Base-by-base conservation (phyloP, 2,888 invertebrate species). In the Lasioglossum calceatum region DNA sequence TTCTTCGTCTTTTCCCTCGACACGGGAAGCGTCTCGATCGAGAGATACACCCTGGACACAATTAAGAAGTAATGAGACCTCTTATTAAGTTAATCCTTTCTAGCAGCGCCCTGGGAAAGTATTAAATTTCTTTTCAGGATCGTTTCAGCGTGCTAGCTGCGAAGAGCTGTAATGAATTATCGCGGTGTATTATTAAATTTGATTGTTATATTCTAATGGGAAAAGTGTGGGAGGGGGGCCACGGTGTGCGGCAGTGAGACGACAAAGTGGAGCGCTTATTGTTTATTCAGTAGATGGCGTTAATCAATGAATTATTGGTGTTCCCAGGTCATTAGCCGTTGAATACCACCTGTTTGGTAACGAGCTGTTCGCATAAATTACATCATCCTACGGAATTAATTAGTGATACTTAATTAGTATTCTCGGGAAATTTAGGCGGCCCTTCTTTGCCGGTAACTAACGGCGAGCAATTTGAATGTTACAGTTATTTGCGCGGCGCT, bases 301-400 rank as follows among this genome's bases (percentile, higher is more conserved):
- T 89, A 89, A 89, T 87, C 90, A 89, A 90, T 91, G 85, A 87
- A 91, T 89, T 91, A 90, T 90, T 90, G 91, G 91, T 91, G 84
- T 91, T 83, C 89, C 82, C 83, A 80, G 84, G 91, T 87, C 91
- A 91, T 90, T 90, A 90, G 85, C 85, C 87, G 85, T 50, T 84
- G 81, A 79, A 89, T 87, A 85, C 91, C 87, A 91, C 90, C 91
- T 89, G 91, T 90, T 91, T 87, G 90, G 84, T 91, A 91, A 90
- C 91, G 84, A 91, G 89, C 85, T 78, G 74, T 71, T 75, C 79
- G 90, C 84, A 87, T 91, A 90, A 90, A 91, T 89, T 89, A 85
- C 84, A 73, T 83, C 81, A 85, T 74, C 78, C 84, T 80, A 44
- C 78, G 77, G 83, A 87, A 86, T 88, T 89, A 82, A 88, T 90